Evolutionary conservation across 1,140 invertebrate genomes (phyloP).

Genomic region (Drosophila busckii): DNA sequence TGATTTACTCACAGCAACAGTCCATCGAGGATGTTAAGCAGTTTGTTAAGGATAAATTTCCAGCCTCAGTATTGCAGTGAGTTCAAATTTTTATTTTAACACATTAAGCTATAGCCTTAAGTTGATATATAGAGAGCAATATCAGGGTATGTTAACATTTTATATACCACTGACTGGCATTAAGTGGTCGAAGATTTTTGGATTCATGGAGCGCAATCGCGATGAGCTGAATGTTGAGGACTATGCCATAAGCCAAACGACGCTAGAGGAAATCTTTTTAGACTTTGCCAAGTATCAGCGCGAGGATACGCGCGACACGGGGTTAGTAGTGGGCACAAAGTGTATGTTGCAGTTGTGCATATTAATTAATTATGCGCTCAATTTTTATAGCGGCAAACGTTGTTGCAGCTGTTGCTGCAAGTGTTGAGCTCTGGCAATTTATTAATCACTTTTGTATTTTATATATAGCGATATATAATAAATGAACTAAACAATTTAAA

Average conservation of each 20-base stretch:
- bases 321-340: too few species aligned
- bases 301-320: constrained; percentile 44
- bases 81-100: constrained; percentile 17
- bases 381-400: too few species aligned
- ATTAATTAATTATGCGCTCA: too few species aligned
- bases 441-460: too few species aligned
- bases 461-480: too few species aligned
- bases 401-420: too few species aligned
- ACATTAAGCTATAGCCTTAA: not conserved
- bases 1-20: constrained; percentile 24
- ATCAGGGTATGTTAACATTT: constrained; percentile 88
- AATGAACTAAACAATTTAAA: too few species aligned
- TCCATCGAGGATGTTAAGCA: constrained; percentile 66
- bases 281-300: constrained; percentile 79
- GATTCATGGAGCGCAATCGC: constrained; percentile 85
- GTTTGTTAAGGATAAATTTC: constrained; percentile 79
- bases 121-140: constrained; percentile 83
- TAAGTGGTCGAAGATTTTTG: constrained; percentile 88
- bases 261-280: constrained; percentile 88
- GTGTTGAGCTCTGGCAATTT: too few species aligned
- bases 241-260: constrained; percentile 91
- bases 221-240: constrained; percentile 85
- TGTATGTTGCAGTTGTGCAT: too few species aligned
- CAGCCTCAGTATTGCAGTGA: constrained; percentile 77
- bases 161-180: constrained; percentile 82